Evolutionary conservation across 2,888 invertebrate species (phyloP), one percentile per base, ranked within the genome.

Genomic region (Clivina fossor): DNA sequence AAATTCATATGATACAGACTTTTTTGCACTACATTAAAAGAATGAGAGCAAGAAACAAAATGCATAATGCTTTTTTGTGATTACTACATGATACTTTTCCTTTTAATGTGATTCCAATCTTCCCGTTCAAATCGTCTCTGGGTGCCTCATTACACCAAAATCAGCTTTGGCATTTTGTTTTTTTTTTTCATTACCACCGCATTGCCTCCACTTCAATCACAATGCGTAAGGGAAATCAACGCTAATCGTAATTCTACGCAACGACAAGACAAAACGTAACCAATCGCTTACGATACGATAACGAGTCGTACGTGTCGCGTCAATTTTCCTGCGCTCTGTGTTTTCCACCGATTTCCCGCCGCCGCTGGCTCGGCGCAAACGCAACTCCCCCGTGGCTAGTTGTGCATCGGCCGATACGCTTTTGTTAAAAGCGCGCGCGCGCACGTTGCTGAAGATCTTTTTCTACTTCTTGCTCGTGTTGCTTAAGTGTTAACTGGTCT

Each of bases 171-270:
- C 44, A 15, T 18, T 44, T 44, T 32, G 32, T 32, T n/a, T 44
- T 44, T 18, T 38, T 38, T 20, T 22, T 19, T 8, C 18, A 11
- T n/a, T n/a, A n/a, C n/a, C n/a, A n/a, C n/a, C n/a, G n/a, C n/a
- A n/a, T n/a, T n/a, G 30, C 18, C 28, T 44, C 22, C 32, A 30
- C 32, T 44, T 44, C 44, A 44, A 44, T 44, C 32, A 30, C 30
- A 9, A 9, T 28, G 44, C 44, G 44, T 44, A 32, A 2, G 11
- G 18, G 30, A 18, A 44, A 44, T 44, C 35, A 15, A 15, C 35
- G 35, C 18, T 35, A 35, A 35, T 38, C 38, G 38, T 38, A 11
- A 38, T 35, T 35, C 35, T 18, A 18, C 11, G n/a, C n/a, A n/a
- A n/a, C n/a, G n/a, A n/a, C n/a, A n/a, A n/a, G n/a, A n/a, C n/a